Base-by-base conservation (phyloP, 2,888 invertebrate species). In the Drosophila gaucha region DNA sequence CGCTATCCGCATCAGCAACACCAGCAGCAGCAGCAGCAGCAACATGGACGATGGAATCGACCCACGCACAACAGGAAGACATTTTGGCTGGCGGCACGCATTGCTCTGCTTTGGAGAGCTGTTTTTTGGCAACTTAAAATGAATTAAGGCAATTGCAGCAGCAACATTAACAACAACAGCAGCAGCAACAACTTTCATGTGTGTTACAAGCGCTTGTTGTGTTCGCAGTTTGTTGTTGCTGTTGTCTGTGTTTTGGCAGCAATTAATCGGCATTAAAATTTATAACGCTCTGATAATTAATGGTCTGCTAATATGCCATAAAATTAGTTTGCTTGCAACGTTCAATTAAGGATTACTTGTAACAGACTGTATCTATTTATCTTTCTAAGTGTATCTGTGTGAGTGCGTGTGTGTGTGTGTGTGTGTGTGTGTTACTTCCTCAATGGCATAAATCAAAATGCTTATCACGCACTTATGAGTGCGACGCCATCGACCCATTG, bases 211-310 rank as follows among this genome's bases (percentile, higher is more conserved):
- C 70, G 70, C 52, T 67, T 60, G 62, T 73, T 65, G 58, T 78
- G 79, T 78, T 80, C 43, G 35, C 44, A 63, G 33, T 43, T 62
- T 59, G 76, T 36, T 60, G 57, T 63, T 44, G 54, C 8, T 35
- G 35, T 31, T 73, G 76, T 49, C 65, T 65, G 46, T 86, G 76
- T 83, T 87, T 87, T 84, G 88, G 84, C 84, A 84, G 88, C 84
- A 84, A 84, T 84, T 84, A 84, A 84, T 84, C 84, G 84, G 70
- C 77, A 86, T 84, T 84, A 85, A 87, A 87, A 87, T 84, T 84
- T 84, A 84, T 84, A 84, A 72, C 84, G 64, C 57, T 56, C 57
- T 55, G 77, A 84, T 84, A 84, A 84, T 84, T 84, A 84, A 84
- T 84, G 84, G 84, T 69, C 83, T 74, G 70, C 86, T 84, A 84